phyloP scores from a whole-genome alignment of 1,140 invertebrate species.

The Drosophila tani region DNA sequence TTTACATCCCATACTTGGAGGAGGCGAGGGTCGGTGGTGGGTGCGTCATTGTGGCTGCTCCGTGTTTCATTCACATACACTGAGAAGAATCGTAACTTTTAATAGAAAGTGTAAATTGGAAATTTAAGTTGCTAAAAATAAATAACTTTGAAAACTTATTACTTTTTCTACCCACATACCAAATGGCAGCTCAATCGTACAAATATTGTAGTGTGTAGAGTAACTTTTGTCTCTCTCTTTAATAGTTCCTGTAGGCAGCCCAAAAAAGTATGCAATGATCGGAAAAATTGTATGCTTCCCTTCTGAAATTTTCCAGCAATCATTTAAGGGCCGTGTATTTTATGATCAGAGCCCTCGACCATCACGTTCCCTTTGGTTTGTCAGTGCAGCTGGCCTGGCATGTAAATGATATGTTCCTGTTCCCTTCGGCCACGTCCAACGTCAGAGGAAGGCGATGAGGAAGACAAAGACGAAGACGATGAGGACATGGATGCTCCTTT shows the following conservation, averaged over 20 bases:
- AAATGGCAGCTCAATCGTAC: no score
- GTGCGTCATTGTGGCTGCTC: conserved; percentile 62
- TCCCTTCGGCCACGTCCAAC: conserved; percentile 77
- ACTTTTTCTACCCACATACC: background rate
- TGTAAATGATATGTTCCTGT: conserved; percentile 83
- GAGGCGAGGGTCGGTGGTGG: background rate
- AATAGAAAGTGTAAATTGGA: background rate
- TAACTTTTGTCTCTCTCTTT: background rate
- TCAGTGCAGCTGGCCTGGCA: conserved; percentile 63
- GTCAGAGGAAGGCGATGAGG: conserved; percentile 24
- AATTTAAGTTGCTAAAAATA: no score
- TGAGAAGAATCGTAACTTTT: background rate
- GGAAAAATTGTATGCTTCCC: background rate
- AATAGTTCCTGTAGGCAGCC: no score
- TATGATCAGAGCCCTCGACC: conserved; percentile 1
- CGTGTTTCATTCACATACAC: conserved; percentile 9
- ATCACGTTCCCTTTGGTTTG: conserved; percentile 12
- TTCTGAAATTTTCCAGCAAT: background rate
- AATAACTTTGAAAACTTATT: background rate
- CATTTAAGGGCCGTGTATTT: background rate
- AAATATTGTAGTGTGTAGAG: background rate
- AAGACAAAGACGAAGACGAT: conserved; percentile 15
- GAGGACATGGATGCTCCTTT: conserved; percentile 42
- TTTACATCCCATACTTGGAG: conserved; percentile 71
- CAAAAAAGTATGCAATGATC: background rate